Percentiles rank a stretch among this genome's conserved stretches.
Evolutionary conservation across 2,888 invertebrate species (phyloP).

Genomic region (Pyrgus malvae): DNA sequence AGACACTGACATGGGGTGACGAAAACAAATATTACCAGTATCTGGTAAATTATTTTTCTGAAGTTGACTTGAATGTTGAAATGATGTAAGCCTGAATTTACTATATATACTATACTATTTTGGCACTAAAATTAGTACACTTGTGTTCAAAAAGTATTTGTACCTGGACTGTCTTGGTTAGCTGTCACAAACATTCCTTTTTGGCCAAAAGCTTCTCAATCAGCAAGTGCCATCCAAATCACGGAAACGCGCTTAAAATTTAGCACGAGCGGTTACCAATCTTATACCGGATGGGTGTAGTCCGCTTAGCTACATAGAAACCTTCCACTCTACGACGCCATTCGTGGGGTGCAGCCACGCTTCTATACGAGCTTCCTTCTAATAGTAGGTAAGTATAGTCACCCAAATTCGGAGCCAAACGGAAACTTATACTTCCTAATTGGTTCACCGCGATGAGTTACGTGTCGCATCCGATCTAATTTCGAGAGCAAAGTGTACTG

Average conservation of each 20-base stretch:
- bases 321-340: no score
- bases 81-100: neutral
- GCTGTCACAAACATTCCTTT: no score
- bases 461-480: constrained; percentile 48
- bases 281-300: no score
- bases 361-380: no score
- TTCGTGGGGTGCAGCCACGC: no score
- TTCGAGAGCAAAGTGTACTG: constrained; percentile 46
- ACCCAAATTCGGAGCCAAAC: constrained; percentile 22
- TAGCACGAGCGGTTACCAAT: no score
- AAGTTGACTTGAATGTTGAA: neutral
- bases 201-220: no score
- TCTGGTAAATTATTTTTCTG: constrained; percentile 2
- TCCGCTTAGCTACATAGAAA: no score
- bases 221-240: no score
- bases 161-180: no score
- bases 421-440: constrained; percentile 53
- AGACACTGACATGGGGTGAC: constrained; percentile 6
- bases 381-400: neutral
- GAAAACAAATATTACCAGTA: constrained; percentile 14
- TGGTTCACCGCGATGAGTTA: constrained; percentile 46
- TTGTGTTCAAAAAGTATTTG: neutral
- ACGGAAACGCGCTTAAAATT: no score
- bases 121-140: no score
- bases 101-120: neutral